Evolutionary conservation across 2,797 vertebrate genomes (phyloP).

Genomic region (Malacoctenus gilli): DNA sequence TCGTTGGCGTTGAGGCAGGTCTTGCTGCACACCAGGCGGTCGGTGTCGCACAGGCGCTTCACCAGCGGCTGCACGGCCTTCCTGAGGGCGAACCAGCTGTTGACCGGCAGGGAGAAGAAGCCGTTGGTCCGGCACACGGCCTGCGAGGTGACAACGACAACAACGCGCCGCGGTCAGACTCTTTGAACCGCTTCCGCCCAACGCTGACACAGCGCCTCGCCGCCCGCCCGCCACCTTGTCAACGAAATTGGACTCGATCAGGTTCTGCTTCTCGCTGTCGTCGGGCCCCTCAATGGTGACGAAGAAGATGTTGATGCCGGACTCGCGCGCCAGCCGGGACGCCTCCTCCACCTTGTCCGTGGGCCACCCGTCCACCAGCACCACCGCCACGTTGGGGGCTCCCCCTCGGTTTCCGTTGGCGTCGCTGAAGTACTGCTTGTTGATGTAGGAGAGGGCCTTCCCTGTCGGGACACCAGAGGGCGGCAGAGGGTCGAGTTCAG

Average conservation of each 20-base stretch:
- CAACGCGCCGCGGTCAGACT: too few relatives aligned
- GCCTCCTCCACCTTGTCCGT: slow-evolving; percentile 95
- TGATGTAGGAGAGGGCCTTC: slow-evolving; percentile 92
- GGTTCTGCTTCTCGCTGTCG: slow-evolving; percentile 88
- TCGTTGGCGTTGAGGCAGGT: slow-evolving; percentile 97
- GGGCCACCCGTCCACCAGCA: slow-evolving; percentile 97
- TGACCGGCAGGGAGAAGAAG: slow-evolving; percentile 89
- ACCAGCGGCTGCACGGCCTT: slow-evolving; percentile 90
- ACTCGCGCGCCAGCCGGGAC: slow-evolving; percentile 91
- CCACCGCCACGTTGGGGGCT: slow-evolving; percentile 92
- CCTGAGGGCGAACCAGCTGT: slow-evolving; percentile 92
- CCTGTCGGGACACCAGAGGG: slow-evolving; percentile 82
- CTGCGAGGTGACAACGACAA: slow-evolving; percentile 77
- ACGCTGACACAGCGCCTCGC: not conserved
- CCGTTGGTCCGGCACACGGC: slow-evolving; percentile 94
- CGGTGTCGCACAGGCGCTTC: slow-evolving; percentile 90
- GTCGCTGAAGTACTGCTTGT: slow-evolving; percentile 93
- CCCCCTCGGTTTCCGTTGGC: slow-evolving; percentile 90
- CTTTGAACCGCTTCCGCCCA: not conserved
- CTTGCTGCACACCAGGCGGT: slow-evolving; percentile 93
- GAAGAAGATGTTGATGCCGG: slow-evolving; percentile 98
- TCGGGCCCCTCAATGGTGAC: slow-evolving; percentile 93
- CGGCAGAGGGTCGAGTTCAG: slow-evolving; percentile 45
- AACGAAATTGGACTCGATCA: slow-evolving; percentile 91
- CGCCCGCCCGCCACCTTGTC: slow-evolving; percentile 86